phyloP scores from a whole-genome alignment of 2,888 invertebrate species.

The Pasiphila rectangulata region DNA sequence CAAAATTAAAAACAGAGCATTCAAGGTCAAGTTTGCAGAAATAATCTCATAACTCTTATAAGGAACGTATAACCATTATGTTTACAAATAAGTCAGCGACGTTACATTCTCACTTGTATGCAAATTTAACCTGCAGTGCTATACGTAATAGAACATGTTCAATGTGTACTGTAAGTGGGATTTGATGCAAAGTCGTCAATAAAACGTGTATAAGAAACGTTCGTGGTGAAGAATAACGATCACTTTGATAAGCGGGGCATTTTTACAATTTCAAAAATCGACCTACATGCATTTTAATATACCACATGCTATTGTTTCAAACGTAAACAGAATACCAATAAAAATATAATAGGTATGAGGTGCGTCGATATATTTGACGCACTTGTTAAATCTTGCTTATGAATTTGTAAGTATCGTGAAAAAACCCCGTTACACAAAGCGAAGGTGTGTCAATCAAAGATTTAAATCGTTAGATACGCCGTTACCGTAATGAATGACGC shows the following conservation, averaged over 20 bases:
- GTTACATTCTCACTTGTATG: slow-evolving; percentile 33
- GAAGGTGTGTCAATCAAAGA: slow-evolving; percentile 1
- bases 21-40: slow-evolving; percentile 9
- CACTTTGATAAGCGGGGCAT: background rate
- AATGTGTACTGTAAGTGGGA: slow-evolving; percentile 75
- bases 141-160: slow-evolving; percentile 47
- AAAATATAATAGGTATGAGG: too few relatives aligned
- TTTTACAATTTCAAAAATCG: background rate
- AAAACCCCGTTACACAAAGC: slow-evolving; percentile 2
- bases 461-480: too few relatives aligned
- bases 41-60: slow-evolving; percentile 29
- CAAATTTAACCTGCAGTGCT: slow-evolving; percentile 34
- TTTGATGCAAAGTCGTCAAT: slow-evolving; percentile 59
- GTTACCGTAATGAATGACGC: too few relatives aligned
- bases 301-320: too few relatives aligned
- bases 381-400: background rate
- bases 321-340: too few relatives aligned
- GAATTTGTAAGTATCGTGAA: background rate
- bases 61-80: slow-evolving; percentile 42
- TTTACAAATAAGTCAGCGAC: slow-evolving; percentile 36
- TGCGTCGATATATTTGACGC: too few relatives aligned
- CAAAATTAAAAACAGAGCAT: slow-evolving; percentile 4
- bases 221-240: slow-evolving; percentile 31
- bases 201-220: slow-evolving; percentile 52
- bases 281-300: too few relatives aligned